Evolutionary conservation across 2,113 vertebrate genomes (phyloP).

Genomic region (Axis porcinus): DNA sequence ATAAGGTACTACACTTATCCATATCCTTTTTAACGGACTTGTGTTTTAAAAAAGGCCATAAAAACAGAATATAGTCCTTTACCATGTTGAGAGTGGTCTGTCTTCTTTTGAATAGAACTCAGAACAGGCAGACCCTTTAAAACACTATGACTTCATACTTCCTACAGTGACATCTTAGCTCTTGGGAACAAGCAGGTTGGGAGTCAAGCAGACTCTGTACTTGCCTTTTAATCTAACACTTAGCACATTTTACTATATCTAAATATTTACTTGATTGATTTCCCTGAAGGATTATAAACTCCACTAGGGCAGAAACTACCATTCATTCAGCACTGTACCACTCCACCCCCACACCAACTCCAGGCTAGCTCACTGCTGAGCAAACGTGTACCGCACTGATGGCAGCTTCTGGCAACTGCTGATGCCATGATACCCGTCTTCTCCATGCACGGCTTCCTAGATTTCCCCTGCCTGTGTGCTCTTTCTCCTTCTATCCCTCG

Average conservation of each 20-base stretch:
- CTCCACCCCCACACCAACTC: no score
- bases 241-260: background rate
- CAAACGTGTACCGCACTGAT: background rate
- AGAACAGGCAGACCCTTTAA: background rate
- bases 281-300: background rate
- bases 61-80: background rate
- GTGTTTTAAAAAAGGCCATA: constrained; percentile 26
- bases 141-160: background rate
- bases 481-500: background rate
- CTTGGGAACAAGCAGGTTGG: background rate
- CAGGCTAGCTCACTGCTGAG: background rate
- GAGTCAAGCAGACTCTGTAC: background rate
- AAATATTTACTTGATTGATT: background rate
- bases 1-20: background rate
- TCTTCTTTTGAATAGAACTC: constrained; percentile 26
- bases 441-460: background rate
- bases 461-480: background rate
- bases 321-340: background rate
- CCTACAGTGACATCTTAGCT: background rate
- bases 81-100: background rate
- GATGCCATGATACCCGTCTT: background rate
- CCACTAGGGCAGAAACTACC: background rate
- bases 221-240: background rate
- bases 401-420: background rate
- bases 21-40: background rate